These are phyloP conservation scores for Acanthopagrus latus DNA, from an alignment of 2,797 vertebrate genomes.

Conservation along the genomic window DNA sequence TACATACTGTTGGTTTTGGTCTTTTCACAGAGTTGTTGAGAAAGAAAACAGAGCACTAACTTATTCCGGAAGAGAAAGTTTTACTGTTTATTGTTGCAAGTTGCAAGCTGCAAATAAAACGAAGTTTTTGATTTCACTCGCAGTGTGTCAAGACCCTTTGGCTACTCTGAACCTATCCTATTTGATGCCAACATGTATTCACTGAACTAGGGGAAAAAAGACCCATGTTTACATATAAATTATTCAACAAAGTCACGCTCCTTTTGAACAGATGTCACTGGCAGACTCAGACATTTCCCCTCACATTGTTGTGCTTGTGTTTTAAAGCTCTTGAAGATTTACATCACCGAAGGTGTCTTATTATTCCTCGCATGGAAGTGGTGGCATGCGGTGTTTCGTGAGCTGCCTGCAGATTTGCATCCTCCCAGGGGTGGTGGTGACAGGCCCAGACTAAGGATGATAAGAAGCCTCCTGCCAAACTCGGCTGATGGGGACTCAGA, in stretches of 20 bases:
- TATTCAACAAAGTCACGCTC: constrained; percentile 58
- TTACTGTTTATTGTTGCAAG: neutral
- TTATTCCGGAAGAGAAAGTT: neutral
- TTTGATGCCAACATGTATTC: constrained; percentile 29
- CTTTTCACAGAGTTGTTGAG: neutral
- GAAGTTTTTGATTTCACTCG: neutral
- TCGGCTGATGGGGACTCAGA: constrained; percentile 49
- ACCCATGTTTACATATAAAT: constrained; percentile 53
- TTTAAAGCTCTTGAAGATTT: constrained; percentile 67
- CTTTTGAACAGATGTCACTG: constrained; percentile 53
- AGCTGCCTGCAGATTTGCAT: constrained; percentile 70
- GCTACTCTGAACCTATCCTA: constrained; percentile 10
- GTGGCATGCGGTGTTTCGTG: constrained; percentile 60
- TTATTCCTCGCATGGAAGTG: constrained; percentile 61
- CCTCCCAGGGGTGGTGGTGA: constrained; percentile 58
- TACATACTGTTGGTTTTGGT: neutral
- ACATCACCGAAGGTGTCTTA: constrained; percentile 70
- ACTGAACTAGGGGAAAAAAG: constrained; percentile 21
- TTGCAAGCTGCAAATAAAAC: neutral
- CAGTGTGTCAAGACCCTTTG: neutral
- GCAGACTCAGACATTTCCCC: constrained; percentile 29
- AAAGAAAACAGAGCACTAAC: neutral
- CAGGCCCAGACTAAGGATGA: constrained; percentile 64
- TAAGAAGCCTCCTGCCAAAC: constrained; percentile 74
- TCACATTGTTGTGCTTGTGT: constrained; percentile 46